A percentile compares a stretch with the other conserved stretches of the same genome.
phyloP scores from a whole-genome alignment of 2,113 vertebrate genomes.

The Larimichthys polyactis region DNA sequence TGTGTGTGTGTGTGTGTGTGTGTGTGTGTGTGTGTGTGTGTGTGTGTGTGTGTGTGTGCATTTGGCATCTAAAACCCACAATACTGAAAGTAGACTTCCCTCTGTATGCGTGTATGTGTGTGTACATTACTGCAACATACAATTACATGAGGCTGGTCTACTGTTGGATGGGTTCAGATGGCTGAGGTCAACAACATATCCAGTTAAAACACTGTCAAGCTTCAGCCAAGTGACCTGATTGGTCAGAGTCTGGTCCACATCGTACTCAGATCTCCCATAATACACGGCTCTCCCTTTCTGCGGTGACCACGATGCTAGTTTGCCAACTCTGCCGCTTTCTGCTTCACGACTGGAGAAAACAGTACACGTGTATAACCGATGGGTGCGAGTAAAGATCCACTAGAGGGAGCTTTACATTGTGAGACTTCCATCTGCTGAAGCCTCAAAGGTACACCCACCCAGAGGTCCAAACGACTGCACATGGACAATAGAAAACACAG shows the following conservation, averaged over 20 bases:
- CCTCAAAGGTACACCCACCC: background rate
- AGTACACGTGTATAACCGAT: constrained; percentile 43
- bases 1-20: background rate
- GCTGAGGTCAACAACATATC: constrained; percentile 46
- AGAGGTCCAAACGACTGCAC: constrained; percentile 2
- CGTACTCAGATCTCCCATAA: constrained; percentile 13
- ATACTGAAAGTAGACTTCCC: constrained; percentile 44
- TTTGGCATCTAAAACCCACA: background rate
- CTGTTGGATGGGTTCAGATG: constrained; percentile 21
- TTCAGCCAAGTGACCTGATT: constrained; percentile 29
- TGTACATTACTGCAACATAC: constrained; percentile 49
- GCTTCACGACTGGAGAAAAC: background rate
- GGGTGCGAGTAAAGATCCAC: background rate
- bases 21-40: background rate
- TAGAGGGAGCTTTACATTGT: constrained; percentile 36
- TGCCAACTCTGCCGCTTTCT: constrained; percentile 36
- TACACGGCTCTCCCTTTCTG: constrained; percentile 20
- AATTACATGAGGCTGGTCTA: constrained; percentile 54
- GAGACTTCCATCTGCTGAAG: background rate
- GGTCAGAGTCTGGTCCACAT: constrained; percentile 21
- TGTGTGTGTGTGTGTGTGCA: background rate
- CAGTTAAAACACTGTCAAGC: constrained; percentile 26
- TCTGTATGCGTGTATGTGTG: too few relatives aligned
- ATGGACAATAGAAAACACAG: background rate
- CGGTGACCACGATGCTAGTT: constrained; percentile 1